phyloP scores from a whole-genome alignment of 1,140 invertebrate genomes.

The Diorhabda elongata region DNA sequence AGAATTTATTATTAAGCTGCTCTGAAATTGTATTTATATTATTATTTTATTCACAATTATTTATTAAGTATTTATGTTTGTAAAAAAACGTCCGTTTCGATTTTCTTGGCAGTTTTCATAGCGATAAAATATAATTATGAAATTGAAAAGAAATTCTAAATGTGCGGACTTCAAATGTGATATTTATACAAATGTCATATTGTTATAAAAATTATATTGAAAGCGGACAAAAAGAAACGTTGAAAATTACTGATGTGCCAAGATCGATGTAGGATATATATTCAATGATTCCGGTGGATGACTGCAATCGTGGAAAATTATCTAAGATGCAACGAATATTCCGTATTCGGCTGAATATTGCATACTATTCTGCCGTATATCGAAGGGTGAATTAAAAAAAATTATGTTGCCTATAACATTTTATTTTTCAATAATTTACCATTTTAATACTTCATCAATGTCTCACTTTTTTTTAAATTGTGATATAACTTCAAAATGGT shows the following conservation, averaged over 20 bases:
- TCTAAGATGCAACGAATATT: too few relatives aligned
- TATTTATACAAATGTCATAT: not conserved
- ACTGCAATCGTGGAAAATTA: too few relatives aligned
- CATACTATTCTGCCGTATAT: too few relatives aligned
- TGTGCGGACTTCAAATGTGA: not conserved
- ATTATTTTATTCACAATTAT: not conserved
- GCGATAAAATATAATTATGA: not conserved
- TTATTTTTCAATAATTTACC: too few relatives aligned
- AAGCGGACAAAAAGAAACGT: conserved; percentile 2
- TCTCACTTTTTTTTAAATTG: too few relatives aligned
- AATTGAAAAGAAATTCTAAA: not conserved
- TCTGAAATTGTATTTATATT: not conserved
- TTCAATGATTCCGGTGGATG: too few relatives aligned
- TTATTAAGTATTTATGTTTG: not conserved
- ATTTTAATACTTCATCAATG: too few relatives aligned
- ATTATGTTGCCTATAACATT: too few relatives aligned
- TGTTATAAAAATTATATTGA: not conserved
- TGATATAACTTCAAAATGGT: too few relatives aligned
- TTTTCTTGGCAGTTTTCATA: not conserved
- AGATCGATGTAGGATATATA: not conserved
- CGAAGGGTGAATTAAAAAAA: too few relatives aligned
- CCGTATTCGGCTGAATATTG: too few relatives aligned
- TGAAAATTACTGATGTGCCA: not conserved
- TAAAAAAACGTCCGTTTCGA: not conserved
- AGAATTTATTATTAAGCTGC: not conserved